A percentile compares a stretch with the other conserved stretches of the same genome.
Evolutionary conservation across 1,140 invertebrate genomes (phyloP).

Genomic region (Mya arenaria): DNA sequence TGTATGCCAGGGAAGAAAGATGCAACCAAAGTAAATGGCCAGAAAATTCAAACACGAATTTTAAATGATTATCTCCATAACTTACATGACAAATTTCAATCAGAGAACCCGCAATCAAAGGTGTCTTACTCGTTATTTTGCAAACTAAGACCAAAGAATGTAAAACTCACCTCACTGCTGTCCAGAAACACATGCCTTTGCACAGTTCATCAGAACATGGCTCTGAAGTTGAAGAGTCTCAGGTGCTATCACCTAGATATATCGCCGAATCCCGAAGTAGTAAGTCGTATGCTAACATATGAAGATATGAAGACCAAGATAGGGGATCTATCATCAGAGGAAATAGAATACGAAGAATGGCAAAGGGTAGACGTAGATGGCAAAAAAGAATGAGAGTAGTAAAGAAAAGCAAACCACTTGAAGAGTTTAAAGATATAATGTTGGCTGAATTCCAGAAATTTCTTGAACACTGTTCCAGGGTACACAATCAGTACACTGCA

Average conservation of each 20-base stretch:
- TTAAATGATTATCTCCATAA: constrained; percentile 22
- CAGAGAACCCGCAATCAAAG: neutral
- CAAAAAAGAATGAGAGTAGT: neutral
- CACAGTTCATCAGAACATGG: constrained; percentile 10
- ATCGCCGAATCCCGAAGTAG: neutral
- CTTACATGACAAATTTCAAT: neutral
- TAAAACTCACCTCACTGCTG: neutral
- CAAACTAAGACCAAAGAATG: neutral
- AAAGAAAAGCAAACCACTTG: neutral
- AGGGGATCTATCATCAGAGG: neutral
- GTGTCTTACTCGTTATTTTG: neutral
- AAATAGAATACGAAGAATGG: constrained; percentile 1
- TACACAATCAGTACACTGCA: constrained; percentile 36
- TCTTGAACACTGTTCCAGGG: neutral
- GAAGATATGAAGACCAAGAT: constrained; percentile 8
- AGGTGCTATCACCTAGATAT: neutral
- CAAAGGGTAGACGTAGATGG: constrained; percentile 23
- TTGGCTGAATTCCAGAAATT: constrained; percentile 2
- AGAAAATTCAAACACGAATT: constrained; percentile 22
- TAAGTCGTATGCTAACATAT: neutral
- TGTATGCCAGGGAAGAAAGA: constrained; percentile 31
- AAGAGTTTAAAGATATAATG: neutral
- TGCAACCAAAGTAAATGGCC: neutral
- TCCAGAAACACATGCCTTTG: neutral
- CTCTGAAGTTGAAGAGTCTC: neutral